Evolutionary conservation across 2,888 invertebrate species (phyloP).

Genomic region (Eulithis testata): DNA sequence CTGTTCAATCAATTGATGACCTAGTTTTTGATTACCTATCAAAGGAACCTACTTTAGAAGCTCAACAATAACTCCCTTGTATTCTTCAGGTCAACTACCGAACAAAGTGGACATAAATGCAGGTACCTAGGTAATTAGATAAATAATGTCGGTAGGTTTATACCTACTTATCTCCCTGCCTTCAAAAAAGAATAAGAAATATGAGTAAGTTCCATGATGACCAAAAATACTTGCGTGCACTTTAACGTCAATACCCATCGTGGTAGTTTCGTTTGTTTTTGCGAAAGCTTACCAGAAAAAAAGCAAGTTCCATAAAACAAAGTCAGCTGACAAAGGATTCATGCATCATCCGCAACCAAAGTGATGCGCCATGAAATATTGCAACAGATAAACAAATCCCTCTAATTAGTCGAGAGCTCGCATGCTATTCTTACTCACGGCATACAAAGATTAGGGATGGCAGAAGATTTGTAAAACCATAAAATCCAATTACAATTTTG

Average conservation of each 20-base stretch:
- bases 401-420: slow-evolving; percentile 12
- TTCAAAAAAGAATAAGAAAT: not conserved
- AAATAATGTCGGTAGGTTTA: not conserved
- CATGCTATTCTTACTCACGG: slow-evolving; percentile 1
- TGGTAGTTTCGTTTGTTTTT: too few species aligned
- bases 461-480: not conserved
- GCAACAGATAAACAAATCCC: slow-evolving; percentile 15
- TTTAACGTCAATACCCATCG: too few species aligned
- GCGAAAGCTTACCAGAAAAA: not conserved
- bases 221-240: too few species aligned
- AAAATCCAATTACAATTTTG: too few species aligned
- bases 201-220: too few species aligned
- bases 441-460: not conserved
- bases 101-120: not conserved
- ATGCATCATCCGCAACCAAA: slow-evolving; percentile 15
- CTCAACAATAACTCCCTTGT: not conserved
- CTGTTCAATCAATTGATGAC: slow-evolving; percentile 21
- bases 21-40: slow-evolving; percentile 7
- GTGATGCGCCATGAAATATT: slow-evolving; percentile 14
- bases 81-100: not conserved
- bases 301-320: not conserved
- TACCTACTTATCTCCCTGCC: too few species aligned
- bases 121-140: too few species aligned
- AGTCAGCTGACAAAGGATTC: slow-evolving; percentile 12
- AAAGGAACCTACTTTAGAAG: too few species aligned